phyloP scores from a whole-genome alignment of 2,797 vertebrate genomes.

The Esox lucius region DNA sequence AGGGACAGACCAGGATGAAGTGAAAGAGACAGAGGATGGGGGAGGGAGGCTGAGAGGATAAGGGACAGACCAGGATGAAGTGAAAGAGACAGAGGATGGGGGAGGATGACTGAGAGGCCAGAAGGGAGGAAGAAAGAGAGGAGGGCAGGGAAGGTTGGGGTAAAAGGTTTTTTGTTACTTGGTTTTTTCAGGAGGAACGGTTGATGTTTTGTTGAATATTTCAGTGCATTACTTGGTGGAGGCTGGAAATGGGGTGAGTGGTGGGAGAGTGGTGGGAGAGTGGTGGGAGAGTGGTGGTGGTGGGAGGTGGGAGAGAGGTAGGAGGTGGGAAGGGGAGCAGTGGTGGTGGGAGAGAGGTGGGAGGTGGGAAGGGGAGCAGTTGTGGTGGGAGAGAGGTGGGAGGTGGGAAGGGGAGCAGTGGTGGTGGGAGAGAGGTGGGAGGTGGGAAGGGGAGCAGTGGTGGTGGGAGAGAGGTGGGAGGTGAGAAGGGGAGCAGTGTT shows the following conservation, averaged over 20 bases:
- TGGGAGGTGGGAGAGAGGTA: too few relatives aligned
- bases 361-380: too few relatives aligned
- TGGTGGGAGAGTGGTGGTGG: too few relatives aligned
- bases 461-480: too few relatives aligned
- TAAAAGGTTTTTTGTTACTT: not conserved
- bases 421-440: too few relatives aligned
- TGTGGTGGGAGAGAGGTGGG: too few relatives aligned
- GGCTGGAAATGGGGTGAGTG: not conserved
- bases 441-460: too few relatives aligned
- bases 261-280: not conserved
- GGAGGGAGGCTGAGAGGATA: not conserved
- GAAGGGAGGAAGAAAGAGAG: not conserved
- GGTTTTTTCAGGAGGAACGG: not conserved
- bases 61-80: not conserved
- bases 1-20: not conserved
- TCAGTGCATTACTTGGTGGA: constrained; percentile 32
- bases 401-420: too few relatives aligned
- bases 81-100: not conserved
- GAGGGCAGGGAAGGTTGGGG: not conserved
- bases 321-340: not conserved
- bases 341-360: too few relatives aligned
- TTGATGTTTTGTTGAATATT: constrained; percentile 59
- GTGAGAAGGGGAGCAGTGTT: too few relatives aligned
- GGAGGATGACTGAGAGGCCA: not conserved
- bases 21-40: not conserved